These are phyloP conservation scores for Drosophila algonquin DNA, from an alignment of 2,888 invertebrate species.

Conservation along the genomic window DNA sequence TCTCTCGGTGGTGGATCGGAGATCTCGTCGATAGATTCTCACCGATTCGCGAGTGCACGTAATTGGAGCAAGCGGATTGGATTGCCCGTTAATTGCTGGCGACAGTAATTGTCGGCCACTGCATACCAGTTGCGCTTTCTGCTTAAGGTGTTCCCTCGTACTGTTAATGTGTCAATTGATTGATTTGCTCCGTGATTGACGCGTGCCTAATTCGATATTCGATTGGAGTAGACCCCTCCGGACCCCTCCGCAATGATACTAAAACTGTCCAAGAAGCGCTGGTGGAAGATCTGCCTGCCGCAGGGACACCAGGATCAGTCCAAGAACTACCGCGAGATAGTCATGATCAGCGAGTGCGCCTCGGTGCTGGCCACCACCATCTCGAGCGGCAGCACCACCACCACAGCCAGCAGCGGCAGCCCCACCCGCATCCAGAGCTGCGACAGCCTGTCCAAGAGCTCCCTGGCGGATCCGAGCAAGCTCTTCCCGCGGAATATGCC, in stretches of 20 bases:
- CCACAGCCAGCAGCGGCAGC: slow-evolving; percentile 40
- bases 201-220: slow-evolving; percentile 13
- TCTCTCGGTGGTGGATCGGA: too few species aligned
- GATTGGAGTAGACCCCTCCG: too few species aligned
- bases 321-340: slow-evolving; percentile 89
- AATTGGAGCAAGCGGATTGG: slow-evolving; percentile 79
- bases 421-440: slow-evolving; percentile 47
- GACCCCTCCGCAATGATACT: slow-evolving; percentile 36
- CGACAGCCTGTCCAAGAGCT: slow-evolving; percentile 73
- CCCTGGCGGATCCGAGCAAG: slow-evolving; percentile 76
- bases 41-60: slow-evolving; percentile 74
- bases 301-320: slow-evolving; percentile 88
- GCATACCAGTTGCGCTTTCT: slow-evolving; percentile 44
- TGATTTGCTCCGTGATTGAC: slow-evolving; percentile 53
- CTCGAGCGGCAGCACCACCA: slow-evolving; percentile 50
- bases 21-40: slow-evolving; percentile 29
- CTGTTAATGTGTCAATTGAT: slow-evolving; percentile 75
- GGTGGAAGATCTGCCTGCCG: slow-evolving; percentile 94
- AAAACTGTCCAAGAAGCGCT: slow-evolving; percentile 87
- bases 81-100: slow-evolving; percentile 71
- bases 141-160: slow-evolving; percentile 34
- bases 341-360: slow-evolving; percentile 56
- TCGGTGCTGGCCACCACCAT: slow-evolving; percentile 56
- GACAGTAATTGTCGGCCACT: slow-evolving; percentile 68
- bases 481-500: slow-evolving; percentile 83